A percentile compares a stretch with the other conserved stretches of the same genome.
Conservation (phyloP, 2,113 vertebrate species). For the Aspidoscelis tigris region DNA sequence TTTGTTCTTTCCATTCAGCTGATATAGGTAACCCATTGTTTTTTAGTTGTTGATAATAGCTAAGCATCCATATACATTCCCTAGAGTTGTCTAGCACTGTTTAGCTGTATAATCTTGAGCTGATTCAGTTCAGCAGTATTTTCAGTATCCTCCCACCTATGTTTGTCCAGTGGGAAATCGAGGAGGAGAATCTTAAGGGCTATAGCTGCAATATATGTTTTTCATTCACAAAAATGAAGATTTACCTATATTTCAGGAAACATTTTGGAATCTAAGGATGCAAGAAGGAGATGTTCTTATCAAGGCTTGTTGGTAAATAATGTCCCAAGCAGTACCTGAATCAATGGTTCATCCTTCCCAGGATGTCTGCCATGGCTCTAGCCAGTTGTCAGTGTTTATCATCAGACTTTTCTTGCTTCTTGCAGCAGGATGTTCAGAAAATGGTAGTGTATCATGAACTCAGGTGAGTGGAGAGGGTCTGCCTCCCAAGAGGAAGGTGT, state of each 20-base stretch:
- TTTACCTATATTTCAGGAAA: background rate
- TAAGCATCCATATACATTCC: background rate
- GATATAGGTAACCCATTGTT: constrained; percentile 1
- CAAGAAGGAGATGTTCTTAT: constrained; percentile 34
- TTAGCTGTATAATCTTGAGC: background rate
- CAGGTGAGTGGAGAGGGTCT: background rate
- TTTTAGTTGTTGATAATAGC: background rate
- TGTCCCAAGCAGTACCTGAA: background rate
- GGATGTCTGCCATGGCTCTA: background rate
- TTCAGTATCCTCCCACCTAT: background rate
- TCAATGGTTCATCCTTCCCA: background rate
- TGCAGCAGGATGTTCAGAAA: background rate
- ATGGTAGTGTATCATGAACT: background rate
- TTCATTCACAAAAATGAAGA: background rate
- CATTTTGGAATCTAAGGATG: background rate
- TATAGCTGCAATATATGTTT: background rate
- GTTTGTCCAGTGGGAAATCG: background rate
- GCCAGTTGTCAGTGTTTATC: background rate
- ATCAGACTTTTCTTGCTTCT: background rate
- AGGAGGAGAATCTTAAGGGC: background rate
- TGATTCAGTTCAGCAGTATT: background rate
- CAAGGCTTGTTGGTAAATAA: constrained; percentile 6
- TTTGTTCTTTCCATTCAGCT: background rate
- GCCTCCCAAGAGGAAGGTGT: background rate
- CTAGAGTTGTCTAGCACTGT: background rate